Evolutionary conservation across 2,113 vertebrate species (phyloP).

Genomic region (Albula goreensis): DNA sequence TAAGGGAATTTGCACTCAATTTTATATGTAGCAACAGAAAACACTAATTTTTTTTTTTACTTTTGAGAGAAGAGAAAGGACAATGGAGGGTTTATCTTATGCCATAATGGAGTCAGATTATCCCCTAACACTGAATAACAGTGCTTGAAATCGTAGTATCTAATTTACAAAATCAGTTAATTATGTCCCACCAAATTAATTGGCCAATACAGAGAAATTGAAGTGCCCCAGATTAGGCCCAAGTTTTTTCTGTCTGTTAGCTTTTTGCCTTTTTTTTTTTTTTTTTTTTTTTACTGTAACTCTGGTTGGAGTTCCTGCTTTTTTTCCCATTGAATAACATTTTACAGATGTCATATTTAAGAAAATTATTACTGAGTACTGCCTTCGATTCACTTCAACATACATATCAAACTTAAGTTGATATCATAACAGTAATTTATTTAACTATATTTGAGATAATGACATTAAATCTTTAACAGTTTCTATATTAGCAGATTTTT

Average conservation of each 20-base stretch:
- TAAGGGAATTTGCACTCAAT: conserved; percentile 48
- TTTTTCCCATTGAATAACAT: neutral
- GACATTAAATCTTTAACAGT: neutral
- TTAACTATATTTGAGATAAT: neutral
- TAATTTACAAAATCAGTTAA: conserved; percentile 80
- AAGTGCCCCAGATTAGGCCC: conserved; percentile 71
- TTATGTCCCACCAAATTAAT: conserved; percentile 76
- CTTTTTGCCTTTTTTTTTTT: conserved; percentile 47
- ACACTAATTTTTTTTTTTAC: conserved; percentile 66
- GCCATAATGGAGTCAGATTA: conserved; percentile 67
- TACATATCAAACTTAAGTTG: neutral
- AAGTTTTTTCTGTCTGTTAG: conserved; percentile 54
- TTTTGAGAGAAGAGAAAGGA: conserved; percentile 66
- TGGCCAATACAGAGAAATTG: conserved; percentile 72
- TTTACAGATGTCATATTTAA: neutral
- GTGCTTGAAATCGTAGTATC: conserved; percentile 77
- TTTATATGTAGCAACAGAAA: conserved; percentile 60
- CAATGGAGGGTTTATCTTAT: conserved; percentile 47
- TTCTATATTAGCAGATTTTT: neutral
- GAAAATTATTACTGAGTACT: neutral
- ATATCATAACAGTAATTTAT: too few relatives aligned
- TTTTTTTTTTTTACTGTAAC: conserved; percentile 32
- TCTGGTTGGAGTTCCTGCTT: neutral
- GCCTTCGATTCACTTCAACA: neutral
- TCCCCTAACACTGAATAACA: conserved; percentile 73